Conservation (phyloP, 1,140 invertebrate species). For the Drosophila equinoxialis region DNA sequence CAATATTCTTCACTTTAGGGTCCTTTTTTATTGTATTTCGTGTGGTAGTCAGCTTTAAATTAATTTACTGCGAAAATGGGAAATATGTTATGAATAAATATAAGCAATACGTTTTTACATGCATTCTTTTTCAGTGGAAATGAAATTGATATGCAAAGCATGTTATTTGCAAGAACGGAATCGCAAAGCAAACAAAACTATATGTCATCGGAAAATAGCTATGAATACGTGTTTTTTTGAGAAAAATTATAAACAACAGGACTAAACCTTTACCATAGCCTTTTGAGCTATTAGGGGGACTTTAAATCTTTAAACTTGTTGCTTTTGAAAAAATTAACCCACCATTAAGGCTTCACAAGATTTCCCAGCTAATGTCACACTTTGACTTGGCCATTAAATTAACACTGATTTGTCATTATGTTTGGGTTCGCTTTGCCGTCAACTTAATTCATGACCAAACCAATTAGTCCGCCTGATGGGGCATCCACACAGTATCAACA, state of each 20-base stretch:
- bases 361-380: conserved; percentile 33
- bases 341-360: conserved; percentile 3
- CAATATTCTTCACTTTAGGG: conserved; percentile 17
- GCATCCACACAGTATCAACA: conserved; percentile 18
- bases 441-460: conserved; percentile 6
- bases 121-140: not conserved
- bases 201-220: conserved; percentile 3
- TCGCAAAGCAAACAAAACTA: conserved; percentile 21
- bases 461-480: conserved; percentile 54
- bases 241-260: too few relatives aligned
- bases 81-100: conserved; percentile 6
- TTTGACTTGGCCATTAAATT: conserved; percentile 27
- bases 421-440: conserved; percentile 9
- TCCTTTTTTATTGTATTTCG: not conserved
- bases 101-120: not conserved
- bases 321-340: conserved; percentile 4
- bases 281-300: too few relatives aligned
- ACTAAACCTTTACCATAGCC: too few relatives aligned
- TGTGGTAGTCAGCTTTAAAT: conserved; percentile 16
- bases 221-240: not conserved
- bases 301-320: too few relatives aligned
- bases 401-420: not conserved
- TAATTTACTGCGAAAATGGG: conserved; percentile 35
- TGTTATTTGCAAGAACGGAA: not conserved
- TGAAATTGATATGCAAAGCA: not conserved